Evolutionary conservation across 2,113 vertebrate species (phyloP), one percentile per base, ranked within the genome.

Genomic region (Ptyas mucosa): DNA sequence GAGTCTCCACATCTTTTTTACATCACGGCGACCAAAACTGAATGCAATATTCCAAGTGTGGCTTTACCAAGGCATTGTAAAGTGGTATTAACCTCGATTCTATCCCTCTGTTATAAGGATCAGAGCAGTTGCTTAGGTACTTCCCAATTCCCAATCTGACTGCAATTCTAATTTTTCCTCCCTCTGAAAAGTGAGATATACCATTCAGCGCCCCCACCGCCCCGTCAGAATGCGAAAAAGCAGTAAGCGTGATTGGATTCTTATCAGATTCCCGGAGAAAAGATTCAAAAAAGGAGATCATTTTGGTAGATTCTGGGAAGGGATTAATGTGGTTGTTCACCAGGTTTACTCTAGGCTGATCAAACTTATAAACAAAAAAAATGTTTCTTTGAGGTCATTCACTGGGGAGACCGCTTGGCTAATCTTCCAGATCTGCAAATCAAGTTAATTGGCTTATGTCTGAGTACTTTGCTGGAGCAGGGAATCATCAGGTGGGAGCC

Each of bases 371-470:
- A 93, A 52, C 0, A 14, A 93, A 91, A 58, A 89, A 51, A 87
- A 53, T 69, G 95, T 89, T 94, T 94, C 58, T 43, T 92, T 92
- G 94, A 92, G 81, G 93, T 95, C 94, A n/a, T 93, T 55, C 91
- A 86, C 6, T 54, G 91, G 93, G 92, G 93, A 96, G 92, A 85
- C 58, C 75, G 92, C 92, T 93, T 93, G 54, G 49, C 94, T 97
- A 94, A 97, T 97, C 94, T 95, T 75, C 90, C 92, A 92, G 58
- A 96, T 96, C 94, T 96, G 85, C 95, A 96, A 94, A 95, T 93
- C 91, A 96, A 54, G 90, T 94, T 96, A 95, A 96, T 95, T 96
- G 94, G 92, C 94, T 96, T 96, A 96, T 94, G 94, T 96, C 92
- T 91, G 96, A 94, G 95, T 95, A 93, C 91, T 96, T 14, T 88